These are phyloP conservation scores for Chaunax sp. DNA, from an alignment of 2,797 vertebrate genomes.

Conservation along the genomic window DNA sequence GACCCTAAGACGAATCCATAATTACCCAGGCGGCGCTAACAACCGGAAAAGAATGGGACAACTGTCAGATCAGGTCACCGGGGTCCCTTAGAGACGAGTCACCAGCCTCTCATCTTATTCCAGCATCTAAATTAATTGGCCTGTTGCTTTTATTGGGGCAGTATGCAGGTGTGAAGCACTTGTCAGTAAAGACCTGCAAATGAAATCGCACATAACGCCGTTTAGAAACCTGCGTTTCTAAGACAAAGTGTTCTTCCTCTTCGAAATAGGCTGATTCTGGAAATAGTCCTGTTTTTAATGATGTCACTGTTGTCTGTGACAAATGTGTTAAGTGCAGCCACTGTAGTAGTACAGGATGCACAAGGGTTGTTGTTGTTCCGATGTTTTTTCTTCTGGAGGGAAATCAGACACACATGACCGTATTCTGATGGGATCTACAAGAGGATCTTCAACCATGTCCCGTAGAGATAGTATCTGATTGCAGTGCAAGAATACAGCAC, in stretches of 20 bases:
- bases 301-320: not conserved
- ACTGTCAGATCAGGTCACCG: slow-evolving; percentile 37
- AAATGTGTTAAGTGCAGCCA: not conserved
- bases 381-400: slow-evolving; percentile 40
- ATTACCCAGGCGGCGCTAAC: slow-evolving; percentile 33
- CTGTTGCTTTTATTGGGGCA: slow-evolving; percentile 8
- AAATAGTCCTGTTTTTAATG: not conserved
- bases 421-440: slow-evolving; percentile 41
- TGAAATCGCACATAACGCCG: not conserved
- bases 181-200: not conserved
- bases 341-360: not conserved
- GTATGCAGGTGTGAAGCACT: not conserved
- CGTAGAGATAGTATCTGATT: slow-evolving; percentile 6
- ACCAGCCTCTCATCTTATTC: slow-evolving; percentile 27
- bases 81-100: slow-evolving; percentile 30
- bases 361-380: slow-evolving; percentile 17
- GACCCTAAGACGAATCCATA: slow-evolving; percentile 5
- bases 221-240: not conserved
- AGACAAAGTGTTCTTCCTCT: too few relatives aligned
- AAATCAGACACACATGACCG: slow-evolving; percentile 25
- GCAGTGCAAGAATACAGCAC: not conserved
- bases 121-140: slow-evolving; percentile 67
- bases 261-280: not conserved
- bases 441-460: slow-evolving; percentile 15
- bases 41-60: slow-evolving; percentile 21